phyloP scores from a whole-genome alignment of 2,888 invertebrate genomes.

The Muscina levida region DNA sequence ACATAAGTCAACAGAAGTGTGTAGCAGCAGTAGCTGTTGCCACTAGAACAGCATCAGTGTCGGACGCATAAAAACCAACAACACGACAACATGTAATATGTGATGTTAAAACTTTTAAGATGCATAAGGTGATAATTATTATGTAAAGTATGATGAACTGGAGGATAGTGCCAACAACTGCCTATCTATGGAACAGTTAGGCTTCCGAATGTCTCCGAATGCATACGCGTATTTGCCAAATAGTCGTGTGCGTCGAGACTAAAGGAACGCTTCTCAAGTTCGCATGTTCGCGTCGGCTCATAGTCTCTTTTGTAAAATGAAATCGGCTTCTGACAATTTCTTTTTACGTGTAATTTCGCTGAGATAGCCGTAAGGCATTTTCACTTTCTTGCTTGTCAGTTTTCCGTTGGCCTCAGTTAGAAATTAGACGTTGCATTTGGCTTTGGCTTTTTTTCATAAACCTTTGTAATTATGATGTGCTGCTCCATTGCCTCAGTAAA shows the following conservation, averaged over 20 bases:
- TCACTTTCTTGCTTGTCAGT: conserved; percentile 62
- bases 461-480: conserved; percentile 68
- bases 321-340: no score
- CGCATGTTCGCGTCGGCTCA: no score
- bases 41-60: conserved; percentile 21
- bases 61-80: conserved; percentile 59
- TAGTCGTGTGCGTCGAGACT: background rate
- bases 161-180: conserved; percentile 58
- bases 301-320: no score
- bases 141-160: conserved; percentile 75
- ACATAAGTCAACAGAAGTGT: conserved; percentile 38
- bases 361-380: conserved; percentile 40
- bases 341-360: conserved; percentile 25
- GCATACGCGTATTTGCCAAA: no score
- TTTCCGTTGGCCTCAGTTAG: conserved; percentile 25
- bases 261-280: conserved; percentile 1
- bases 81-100: conserved; percentile 63
- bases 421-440: conserved; percentile 33
- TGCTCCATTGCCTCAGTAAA: conserved; percentile 76
- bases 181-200: background rate
- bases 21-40: conserved; percentile 29
- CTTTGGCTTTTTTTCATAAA: conserved; percentile 23
- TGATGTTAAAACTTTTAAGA: conserved; percentile 64
- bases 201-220: no score
- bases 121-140: conserved; percentile 78